Evolutionary conservation across 2,113 vertebrate species (phyloP).

Genomic region (Hiodon alosoides): DNA sequence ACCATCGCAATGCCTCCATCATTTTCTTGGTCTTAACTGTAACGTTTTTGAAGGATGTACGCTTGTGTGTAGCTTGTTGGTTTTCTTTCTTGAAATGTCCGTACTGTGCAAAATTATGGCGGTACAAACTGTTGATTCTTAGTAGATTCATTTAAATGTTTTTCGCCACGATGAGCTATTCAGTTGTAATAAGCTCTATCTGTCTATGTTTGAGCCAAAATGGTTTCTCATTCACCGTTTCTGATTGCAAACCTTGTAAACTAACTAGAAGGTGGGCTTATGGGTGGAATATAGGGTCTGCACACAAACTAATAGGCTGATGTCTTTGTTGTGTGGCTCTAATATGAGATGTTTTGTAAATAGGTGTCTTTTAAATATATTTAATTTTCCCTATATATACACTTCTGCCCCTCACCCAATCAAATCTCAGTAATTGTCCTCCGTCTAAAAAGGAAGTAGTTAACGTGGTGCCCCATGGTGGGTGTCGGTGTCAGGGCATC

Average conservation of each 20-base stretch:
- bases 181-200: slow-evolving; percentile 37
- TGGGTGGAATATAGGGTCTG: slow-evolving; percentile 17
- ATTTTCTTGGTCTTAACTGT: slow-evolving; percentile 17
- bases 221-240: too few relatives aligned
- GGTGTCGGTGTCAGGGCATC: not conserved
- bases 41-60: slow-evolving; percentile 38
- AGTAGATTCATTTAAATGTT: slow-evolving; percentile 32
- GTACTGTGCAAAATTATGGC: slow-evolving; percentile 17
- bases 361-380: slow-evolving; percentile 22
- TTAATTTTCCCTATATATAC: slow-evolving; percentile 1
- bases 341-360: slow-evolving; percentile 36
- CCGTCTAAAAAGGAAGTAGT: not conserved
- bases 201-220: slow-evolving; percentile 14
- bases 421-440: not conserved
- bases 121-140: slow-evolving; percentile 39
- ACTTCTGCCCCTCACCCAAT: slow-evolving; percentile 12
- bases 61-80: slow-evolving; percentile 16
- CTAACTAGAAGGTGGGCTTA: slow-evolving; percentile 26
- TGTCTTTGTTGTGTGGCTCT: slow-evolving; percentile 31
- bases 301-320: slow-evolving; percentile 19
- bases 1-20: not conserved
- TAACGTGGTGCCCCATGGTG: too few relatives aligned
- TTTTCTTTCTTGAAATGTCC: slow-evolving; percentile 27
- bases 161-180: slow-evolving; percentile 43
- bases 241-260: not conserved